Base-by-base conservation (phyloP, 2,797 vertebrate genomes). In the Dendrocincla fuliginosa region DNA sequence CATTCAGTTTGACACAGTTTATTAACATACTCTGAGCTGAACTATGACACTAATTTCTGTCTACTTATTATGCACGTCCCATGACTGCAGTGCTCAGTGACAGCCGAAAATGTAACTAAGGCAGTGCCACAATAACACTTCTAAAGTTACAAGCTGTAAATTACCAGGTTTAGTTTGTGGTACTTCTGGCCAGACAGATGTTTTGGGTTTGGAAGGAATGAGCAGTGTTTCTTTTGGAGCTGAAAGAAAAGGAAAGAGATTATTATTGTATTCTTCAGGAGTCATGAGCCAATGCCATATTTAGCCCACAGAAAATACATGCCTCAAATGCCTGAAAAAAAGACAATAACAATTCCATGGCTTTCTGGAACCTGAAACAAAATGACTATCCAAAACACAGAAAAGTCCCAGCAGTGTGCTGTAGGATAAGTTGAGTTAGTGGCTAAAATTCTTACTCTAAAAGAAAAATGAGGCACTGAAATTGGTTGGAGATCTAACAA, bases 81-180 rank as follows among this genome's bases (percentile, higher is more conserved):
- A 41, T 47, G 44, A 65, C 22, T 11, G 1, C 13, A 41, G 37
- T 46, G 65, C 17, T 56, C 37, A 64, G 35, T 25, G 27, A 49
- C 25, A 88, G 56, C 17, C 57, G 47, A 41, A 87, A 89, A 17
- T 12, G 8, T 65, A 71, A 69, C 42, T 61, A 75, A 84, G 64
- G 24, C 60, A 84, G 6, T 56, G 14, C 27, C 68, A 61, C 63
- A 91, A 65, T 10, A 89, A 71, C 33, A 79, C 7, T 95, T 97
- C 89, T n/a, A 17, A 95, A 95, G 87, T 90, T 56, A 82, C 5
- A 94, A 81, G 95, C 52, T 92, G 93, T 49, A 87, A 97, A 96
- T 98, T 98, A 98, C 98, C 98, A 90, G 97, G 87, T 96, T 98
- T 98, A 11, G 96, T 97, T 80, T 97, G 97, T 76, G 95, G 94